Conservation (phyloP, 2,888 invertebrate genomes). For the Cybosia mesomella region DNA sequence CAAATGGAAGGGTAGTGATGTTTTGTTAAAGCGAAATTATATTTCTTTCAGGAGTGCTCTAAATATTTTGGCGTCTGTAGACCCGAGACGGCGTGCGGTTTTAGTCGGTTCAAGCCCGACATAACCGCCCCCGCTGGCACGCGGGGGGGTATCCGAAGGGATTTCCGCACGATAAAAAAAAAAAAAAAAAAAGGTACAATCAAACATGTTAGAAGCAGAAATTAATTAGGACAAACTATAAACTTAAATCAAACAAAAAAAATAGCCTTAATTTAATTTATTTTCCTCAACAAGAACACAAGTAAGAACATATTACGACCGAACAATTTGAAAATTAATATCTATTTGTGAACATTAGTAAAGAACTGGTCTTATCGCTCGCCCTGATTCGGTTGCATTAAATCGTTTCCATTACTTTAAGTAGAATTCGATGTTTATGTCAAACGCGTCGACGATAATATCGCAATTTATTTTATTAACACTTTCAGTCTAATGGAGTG, state of each 20-base stretch:
- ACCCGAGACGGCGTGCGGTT: no score
- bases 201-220: background rate
- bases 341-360: constrained; percentile 58
- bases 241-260: background rate
- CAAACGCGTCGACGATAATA: constrained; percentile 82
- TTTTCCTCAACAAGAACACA: constrained; percentile 16
- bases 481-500: constrained; percentile 75
- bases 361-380: constrained; percentile 70
- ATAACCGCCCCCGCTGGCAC: no score
- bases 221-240: background rate
- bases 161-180: no score
- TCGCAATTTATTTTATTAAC: constrained; percentile 83
- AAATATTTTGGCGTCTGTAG: no score
- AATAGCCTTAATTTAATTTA: background rate
- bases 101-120: no score
- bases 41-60: no score
- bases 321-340: constrained; percentile 55
- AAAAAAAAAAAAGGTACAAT: no score
- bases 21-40: no score
- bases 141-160: no score
- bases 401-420: constrained; percentile 85
- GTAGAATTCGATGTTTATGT: constrained; percentile 86
- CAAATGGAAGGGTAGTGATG: background rate
- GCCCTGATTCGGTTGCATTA: constrained; percentile 76
- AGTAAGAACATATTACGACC: constrained; percentile 25